Evolutionary conservation across 2,888 invertebrate genomes (phyloP).

Genomic region (Calliphora vomitoria): DNA sequence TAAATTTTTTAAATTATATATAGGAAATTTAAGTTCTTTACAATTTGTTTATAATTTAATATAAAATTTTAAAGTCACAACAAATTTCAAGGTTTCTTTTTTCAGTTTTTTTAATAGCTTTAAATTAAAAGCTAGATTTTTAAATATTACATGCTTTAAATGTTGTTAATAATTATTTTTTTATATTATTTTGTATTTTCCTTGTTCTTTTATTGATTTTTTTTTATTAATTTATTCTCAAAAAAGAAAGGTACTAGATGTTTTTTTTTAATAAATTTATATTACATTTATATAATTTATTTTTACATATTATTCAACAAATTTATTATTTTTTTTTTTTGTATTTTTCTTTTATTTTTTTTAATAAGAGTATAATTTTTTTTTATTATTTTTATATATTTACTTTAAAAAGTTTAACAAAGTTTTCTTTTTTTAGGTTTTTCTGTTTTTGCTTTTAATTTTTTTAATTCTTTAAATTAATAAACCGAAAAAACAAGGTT

Average conservation of each 20-base stretch:
- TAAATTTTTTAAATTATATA: neutral
- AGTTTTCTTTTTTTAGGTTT: conserved; percentile 30
- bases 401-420: conserved; percentile 65
- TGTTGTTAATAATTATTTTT: conserved; percentile 17
- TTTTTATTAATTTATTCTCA: conserved; percentile 62
- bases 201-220: conserved; percentile 16
- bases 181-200: conserved; percentile 5
- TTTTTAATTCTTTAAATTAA: neutral
- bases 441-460: conserved; percentile 19
- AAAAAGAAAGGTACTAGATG: conserved; percentile 72
- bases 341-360: conserved; percentile 30
- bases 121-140: conserved; percentile 6
- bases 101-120: neutral
- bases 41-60: neutral
- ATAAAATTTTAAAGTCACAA: conserved; percentile 41
- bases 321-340: conserved; percentile 50
- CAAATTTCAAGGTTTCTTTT: conserved; percentile 27
- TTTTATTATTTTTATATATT: conserved; percentile 52
- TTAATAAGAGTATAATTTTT: conserved; percentile 48
- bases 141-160: neutral
- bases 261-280: conserved; percentile 47
- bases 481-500: conserved; percentile 29
- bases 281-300: conserved; percentile 63
- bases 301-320: conserved; percentile 71
- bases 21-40: conserved; percentile 1